Evolutionary conservation across 2,888 invertebrate species (phyloP).

Genomic region (Julus scanicus): DNA sequence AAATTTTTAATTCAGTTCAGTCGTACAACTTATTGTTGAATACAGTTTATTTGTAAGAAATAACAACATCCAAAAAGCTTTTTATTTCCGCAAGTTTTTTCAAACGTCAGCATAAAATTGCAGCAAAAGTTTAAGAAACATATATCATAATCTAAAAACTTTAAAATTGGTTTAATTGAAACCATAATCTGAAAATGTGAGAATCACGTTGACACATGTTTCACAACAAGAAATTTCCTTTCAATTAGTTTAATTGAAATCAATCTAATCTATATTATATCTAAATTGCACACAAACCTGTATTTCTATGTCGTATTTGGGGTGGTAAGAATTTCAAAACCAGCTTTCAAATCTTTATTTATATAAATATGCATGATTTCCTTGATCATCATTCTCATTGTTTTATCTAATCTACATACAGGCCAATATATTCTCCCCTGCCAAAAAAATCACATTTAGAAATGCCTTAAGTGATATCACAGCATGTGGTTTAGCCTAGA

Average conservation of each 20-base stretch:
- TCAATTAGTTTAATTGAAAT: neutral
- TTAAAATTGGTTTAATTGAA: no score
- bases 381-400: neutral
- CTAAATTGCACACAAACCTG: neutral
- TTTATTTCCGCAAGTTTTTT: no score
- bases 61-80: no score
- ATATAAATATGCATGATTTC: neutral
- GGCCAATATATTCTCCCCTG: neutral
- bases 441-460: neutral
- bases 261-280: neutral
- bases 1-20: no score
- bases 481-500: conserved; percentile 19
- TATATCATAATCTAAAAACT: no score
- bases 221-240: no score
- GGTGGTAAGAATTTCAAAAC: neutral
- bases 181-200: no score
- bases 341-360: neutral
- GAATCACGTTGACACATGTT: no score
- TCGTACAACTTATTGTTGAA: no score
- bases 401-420: neutral
- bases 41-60: no score
- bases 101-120: no score
- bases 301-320: neutral
- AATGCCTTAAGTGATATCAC: neutral
- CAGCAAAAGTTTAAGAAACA: no score